These are phyloP conservation scores for Saccostrea echinata DNA, from an alignment of 1,140 invertebrate species.

Conservation along the genomic window DNA sequence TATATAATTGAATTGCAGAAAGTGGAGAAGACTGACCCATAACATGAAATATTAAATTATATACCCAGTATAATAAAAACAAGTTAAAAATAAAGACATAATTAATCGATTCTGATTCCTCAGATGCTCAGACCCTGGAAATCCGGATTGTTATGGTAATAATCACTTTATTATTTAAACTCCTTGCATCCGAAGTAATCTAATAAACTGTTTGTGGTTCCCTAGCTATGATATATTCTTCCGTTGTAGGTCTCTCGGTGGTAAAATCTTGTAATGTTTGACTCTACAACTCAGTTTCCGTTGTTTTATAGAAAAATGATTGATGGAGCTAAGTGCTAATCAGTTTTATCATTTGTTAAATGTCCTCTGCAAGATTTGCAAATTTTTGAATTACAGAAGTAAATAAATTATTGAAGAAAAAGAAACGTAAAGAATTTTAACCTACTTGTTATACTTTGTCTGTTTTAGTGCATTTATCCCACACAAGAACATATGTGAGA, in stretches of 20 bases:
- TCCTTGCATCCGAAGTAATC: constrained; percentile 12
- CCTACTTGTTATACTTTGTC: too few species aligned
- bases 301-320: neutral
- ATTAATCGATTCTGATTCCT: too few species aligned
- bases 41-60: too few species aligned
- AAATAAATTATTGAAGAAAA: too few species aligned
- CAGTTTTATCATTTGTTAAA: neutral
- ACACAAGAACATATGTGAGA: too few species aligned
- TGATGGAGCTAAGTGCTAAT: neutral
- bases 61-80: too few species aligned
- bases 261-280: neutral
- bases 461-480: too few species aligned
- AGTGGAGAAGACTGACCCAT: too few species aligned
- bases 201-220: neutral
- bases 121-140: neutral
- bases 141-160: neutral
- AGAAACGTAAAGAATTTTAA: too few species aligned
- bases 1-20: too few species aligned
- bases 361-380: neutral
- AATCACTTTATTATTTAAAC: neutral
- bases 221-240: neutral
- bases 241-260: neutral
- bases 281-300: neutral
- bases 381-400: too few species aligned
- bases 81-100: too few species aligned